phyloP scores from a whole-genome alignment of 37 sponge, comb jelly and placozoan species.

The Beroe forskalii region DNA sequence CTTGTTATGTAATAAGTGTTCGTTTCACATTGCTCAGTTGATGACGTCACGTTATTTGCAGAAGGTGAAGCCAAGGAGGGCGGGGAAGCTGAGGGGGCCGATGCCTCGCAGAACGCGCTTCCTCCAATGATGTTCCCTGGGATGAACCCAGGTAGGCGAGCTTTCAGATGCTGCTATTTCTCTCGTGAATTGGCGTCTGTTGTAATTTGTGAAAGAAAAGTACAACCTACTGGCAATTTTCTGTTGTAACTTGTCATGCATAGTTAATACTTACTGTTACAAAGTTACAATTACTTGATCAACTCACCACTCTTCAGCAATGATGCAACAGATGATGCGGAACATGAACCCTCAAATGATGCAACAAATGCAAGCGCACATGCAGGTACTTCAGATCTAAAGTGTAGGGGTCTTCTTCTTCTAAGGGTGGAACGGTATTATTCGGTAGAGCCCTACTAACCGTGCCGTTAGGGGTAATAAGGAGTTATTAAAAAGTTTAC shows the following conservation, averaged over 20 bases:
- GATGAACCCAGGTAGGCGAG: slow-evolving; percentile 41
- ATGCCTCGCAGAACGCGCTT: neutral
- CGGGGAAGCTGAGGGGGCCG: neutral
- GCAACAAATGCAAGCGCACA: slow-evolving; percentile 46
- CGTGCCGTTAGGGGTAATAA: too few relatives aligned
- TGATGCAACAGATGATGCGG: slow-evolving; percentile 55
- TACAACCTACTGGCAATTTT: too few relatives aligned
- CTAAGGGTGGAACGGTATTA: too few relatives aligned
- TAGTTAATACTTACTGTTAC: too few relatives aligned
- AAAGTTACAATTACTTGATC: too few relatives aligned
- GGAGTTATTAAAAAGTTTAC: too few relatives aligned
- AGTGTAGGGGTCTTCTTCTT: too few relatives aligned
- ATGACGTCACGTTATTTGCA: too few relatives aligned
- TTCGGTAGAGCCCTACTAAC: too few relatives aligned
- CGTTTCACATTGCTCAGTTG: too few relatives aligned
- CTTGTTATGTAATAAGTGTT: too few relatives aligned
- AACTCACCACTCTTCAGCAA: slow-evolving; percentile 23
- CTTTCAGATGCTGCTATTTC: neutral
- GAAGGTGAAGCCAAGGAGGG: slow-evolving; percentile 51
- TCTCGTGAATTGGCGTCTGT: neutral
- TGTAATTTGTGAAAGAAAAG: neutral
- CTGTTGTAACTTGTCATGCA: too few relatives aligned
- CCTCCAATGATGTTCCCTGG: slow-evolving; percentile 42
- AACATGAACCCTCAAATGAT: slow-evolving; percentile 50
- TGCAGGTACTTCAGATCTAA: slow-evolving; percentile 16